A percentile compares a stretch with the other conserved stretches of the same genome.
These are phyloP conservation scores for Uropsilus gracilis DNA, from an alignment of 2,113 vertebrate species.

Conservation along the genomic window DNA sequence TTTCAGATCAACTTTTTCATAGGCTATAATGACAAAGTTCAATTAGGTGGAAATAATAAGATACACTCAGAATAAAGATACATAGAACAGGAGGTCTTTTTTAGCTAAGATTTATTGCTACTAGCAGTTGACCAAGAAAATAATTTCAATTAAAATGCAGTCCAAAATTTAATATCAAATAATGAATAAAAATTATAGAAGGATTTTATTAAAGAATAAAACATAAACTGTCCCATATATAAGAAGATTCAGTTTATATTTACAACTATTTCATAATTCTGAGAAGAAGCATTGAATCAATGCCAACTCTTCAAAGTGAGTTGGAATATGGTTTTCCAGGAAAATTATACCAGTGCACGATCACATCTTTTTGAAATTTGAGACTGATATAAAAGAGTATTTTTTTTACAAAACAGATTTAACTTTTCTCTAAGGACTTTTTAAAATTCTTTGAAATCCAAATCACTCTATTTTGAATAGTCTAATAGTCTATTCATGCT, in stretches of 20 bases:
- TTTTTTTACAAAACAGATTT: neutral
- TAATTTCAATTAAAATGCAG: neutral
- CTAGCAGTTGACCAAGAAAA: neutral
- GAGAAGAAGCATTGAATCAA: neutral
- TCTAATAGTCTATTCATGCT: neutral
- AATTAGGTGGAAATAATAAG: neutral
- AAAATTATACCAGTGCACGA: neutral
- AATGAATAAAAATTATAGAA: neutral
- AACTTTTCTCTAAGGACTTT: neutral
- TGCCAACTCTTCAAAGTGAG: neutral
- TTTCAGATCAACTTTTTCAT: conserved; percentile 12
- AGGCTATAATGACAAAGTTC: conserved; percentile 8
- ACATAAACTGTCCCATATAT: conserved; percentile 8
- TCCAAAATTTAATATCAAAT: conserved; percentile 16
- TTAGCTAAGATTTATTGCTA: neutral
- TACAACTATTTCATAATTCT: neutral
- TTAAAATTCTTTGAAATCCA: neutral
- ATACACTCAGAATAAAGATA: neutral
- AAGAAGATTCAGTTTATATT: neutral
- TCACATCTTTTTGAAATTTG: neutral
- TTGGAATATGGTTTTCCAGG: neutral
- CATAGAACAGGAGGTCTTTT: neutral
- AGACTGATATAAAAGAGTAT: neutral
- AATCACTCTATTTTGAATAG: neutral
- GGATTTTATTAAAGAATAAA: neutral